phyloP scores from a whole-genome alignment of 2,797 vertebrate species.

The Gymnodraco acuticeps region DNA sequence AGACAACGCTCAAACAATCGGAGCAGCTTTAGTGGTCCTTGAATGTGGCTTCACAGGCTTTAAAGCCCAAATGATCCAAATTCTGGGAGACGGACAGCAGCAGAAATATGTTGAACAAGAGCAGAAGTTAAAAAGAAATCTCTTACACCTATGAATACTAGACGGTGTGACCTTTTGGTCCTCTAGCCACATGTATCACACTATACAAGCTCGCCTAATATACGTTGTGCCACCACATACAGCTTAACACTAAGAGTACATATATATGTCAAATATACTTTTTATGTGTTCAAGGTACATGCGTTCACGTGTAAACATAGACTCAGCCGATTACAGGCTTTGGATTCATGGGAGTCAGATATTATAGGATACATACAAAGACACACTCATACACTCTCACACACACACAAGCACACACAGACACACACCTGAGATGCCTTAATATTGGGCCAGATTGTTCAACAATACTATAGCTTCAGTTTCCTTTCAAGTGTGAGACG shows the following conservation, averaged over 20 bases:
- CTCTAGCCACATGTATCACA: slow-evolving; percentile 46
- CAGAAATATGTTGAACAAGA: slow-evolving; percentile 28
- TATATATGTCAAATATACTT: slow-evolving; percentile 60
- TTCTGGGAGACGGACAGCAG: slow-evolving; percentile 60
- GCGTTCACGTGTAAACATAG: slow-evolving; percentile 79
- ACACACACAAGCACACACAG: slow-evolving; percentile 18
- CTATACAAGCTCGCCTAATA: slow-evolving; percentile 39
- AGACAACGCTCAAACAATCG: slow-evolving; percentile 7
- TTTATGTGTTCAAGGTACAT: slow-evolving; percentile 65
- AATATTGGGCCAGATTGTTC: slow-evolving; percentile 76
- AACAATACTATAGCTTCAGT: slow-evolving; percentile 77
- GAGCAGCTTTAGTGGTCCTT: slow-evolving; percentile 42
- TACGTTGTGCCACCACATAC: slow-evolving; percentile 42
- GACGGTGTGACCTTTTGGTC: slow-evolving; percentile 55
- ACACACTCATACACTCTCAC: slow-evolving; percentile 7
- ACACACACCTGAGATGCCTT: slow-evolving; percentile 80
- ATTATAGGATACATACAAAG: slow-evolving; percentile 44
- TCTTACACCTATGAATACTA: slow-evolving; percentile 27
- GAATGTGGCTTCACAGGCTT: slow-evolving; percentile 47
- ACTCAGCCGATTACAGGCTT: slow-evolving; percentile 73
- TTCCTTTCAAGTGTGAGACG: slow-evolving; percentile 73
- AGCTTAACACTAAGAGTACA: slow-evolving; percentile 53
- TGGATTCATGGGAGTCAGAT: slow-evolving; percentile 68
- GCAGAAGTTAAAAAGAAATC: slow-evolving; percentile 6
- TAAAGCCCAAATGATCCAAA: slow-evolving; percentile 57